These are phyloP conservation scores for Brachycybe producta DNA, from an alignment of 2,888 invertebrate genomes.

Conservation along the genomic window DNA sequence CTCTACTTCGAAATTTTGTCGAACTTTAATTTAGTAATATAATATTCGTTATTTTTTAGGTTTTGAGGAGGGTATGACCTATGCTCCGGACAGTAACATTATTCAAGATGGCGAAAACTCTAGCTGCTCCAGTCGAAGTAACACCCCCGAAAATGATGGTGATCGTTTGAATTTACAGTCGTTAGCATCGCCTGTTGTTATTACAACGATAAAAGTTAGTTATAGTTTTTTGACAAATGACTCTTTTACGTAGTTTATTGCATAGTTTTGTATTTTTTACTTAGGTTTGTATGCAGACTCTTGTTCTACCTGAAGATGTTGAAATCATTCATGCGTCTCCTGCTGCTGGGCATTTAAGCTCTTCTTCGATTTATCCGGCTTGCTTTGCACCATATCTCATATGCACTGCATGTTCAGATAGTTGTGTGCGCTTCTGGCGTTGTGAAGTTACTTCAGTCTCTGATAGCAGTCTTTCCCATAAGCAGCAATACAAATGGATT, in stretches of 20 bases:
- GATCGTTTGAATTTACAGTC: not conserved
- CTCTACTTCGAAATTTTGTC: no score
- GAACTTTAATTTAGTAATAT: no score
- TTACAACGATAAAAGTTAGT: conserved; percentile 72
- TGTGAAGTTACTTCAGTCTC: conserved; percentile 26
- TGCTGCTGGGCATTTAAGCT: conserved; percentile 92
- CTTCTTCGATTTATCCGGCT: conserved; percentile 96
- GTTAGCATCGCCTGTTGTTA: conserved; percentile 53
- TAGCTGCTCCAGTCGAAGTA: conserved; percentile 26
- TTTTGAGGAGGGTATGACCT: conserved; percentile 20
- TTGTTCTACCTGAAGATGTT: conserved; percentile 76
- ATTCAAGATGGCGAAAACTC: conserved; percentile 27
- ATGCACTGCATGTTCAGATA: conserved; percentile 90
- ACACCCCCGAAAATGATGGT: conserved; percentile 21
- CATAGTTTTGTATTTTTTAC: no score
- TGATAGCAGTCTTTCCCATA: not conserved
- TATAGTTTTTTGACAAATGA: no score
- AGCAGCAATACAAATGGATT: conserved; percentile 52
- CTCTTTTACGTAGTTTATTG: no score
- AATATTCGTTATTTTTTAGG: no score
- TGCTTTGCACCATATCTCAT: conserved; percentile 94
- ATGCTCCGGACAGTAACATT: conserved; percentile 27
- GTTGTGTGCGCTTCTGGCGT: conserved; percentile 51
- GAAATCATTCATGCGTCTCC: conserved; percentile 87
- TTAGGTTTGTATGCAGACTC: conserved; percentile 68